Conservation (phyloP, 2,797 vertebrate genomes). For the Lutjanus argentimaculatus region DNA sequence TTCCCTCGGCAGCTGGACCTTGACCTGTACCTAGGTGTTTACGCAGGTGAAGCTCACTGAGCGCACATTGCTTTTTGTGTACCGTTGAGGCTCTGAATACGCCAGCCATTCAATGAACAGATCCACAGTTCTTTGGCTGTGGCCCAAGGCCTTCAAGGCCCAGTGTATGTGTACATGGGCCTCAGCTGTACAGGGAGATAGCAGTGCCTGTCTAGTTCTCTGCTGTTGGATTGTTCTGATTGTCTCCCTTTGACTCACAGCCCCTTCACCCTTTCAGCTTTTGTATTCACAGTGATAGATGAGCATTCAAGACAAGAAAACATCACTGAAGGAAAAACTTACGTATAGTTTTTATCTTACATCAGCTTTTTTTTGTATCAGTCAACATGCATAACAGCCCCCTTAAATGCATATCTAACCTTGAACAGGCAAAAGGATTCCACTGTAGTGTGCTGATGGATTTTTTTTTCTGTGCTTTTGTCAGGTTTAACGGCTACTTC, state of each 20-base stretch:
- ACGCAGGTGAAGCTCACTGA: constrained; percentile 90
- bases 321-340: constrained; percentile 41
- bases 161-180: constrained; percentile 77
- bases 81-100: constrained; percentile 72
- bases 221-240: constrained; percentile 76
- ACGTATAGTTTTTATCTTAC: constrained; percentile 29
- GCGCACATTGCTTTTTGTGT: constrained; percentile 78
- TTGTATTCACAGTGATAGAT: constrained; percentile 69
- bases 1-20: constrained; percentile 85
- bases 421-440: constrained; percentile 29
- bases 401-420: constrained; percentile 48
- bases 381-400: constrained; percentile 29
- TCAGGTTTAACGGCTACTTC: constrained; percentile 90
- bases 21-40: constrained; percentile 92
- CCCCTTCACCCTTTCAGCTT: constrained; percentile 66
- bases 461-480: constrained; percentile 45
- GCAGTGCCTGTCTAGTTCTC: constrained; percentile 74
- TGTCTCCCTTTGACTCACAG: constrained; percentile 76
- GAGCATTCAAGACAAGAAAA: constrained; percentile 55
- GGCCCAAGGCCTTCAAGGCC: constrained; percentile 86
- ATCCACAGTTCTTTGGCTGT: constrained; percentile 82
- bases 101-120: constrained; percentile 77
- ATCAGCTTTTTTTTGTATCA: constrained; percentile 15
- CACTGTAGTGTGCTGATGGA: constrained; percentile 39
- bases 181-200: constrained; percentile 85